Evolutionary conservation across 1,140 invertebrate genomes (phyloP).

Genomic region (Propsilocerus akamusi): DNA sequence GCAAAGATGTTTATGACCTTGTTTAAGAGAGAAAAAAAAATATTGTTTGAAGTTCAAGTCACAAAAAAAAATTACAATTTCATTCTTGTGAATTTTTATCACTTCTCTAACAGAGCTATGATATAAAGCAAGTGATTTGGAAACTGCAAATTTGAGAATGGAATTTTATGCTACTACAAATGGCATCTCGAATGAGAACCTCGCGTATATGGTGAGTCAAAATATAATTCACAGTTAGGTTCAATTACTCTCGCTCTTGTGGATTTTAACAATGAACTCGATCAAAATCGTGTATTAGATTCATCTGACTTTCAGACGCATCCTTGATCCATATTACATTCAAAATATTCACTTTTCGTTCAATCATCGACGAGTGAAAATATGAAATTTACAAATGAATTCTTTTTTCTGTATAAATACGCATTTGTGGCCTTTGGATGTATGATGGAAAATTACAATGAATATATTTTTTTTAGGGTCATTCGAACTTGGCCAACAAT

Average conservation of each 20-base stretch:
- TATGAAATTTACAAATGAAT: too few species aligned
- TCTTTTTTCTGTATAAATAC: too few species aligned
- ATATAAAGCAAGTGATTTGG: not conserved
- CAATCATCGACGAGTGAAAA: too few species aligned
- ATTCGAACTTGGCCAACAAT: not conserved
- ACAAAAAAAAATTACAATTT: not conserved
- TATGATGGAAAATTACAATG: not conserved
- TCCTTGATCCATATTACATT: too few species aligned
- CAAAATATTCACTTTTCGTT: too few species aligned
- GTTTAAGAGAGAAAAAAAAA: too few species aligned
- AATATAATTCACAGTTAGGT: not conserved
- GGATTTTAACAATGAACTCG: too few species aligned
- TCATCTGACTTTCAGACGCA: too few species aligned
- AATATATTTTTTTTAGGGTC: not conserved
- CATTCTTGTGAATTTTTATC: not conserved
- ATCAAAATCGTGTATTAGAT: too few species aligned
- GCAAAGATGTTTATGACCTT: not conserved
- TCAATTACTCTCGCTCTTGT: too few species aligned
- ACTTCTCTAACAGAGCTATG: not conserved
- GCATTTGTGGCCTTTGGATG: too few species aligned
- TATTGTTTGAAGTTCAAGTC: constrained; percentile 3
- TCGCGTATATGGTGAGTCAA: constrained; percentile 1
- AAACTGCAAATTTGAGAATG: not conserved
- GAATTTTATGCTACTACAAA: not conserved
- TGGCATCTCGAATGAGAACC: not conserved